A percentile compares a stretch with the other conserved stretches of the same genome.
These are phyloP conservation scores for Pangasianodon gigas DNA, from an alignment of 2,113 vertebrate genomes.

Conservation along the genomic window DNA sequence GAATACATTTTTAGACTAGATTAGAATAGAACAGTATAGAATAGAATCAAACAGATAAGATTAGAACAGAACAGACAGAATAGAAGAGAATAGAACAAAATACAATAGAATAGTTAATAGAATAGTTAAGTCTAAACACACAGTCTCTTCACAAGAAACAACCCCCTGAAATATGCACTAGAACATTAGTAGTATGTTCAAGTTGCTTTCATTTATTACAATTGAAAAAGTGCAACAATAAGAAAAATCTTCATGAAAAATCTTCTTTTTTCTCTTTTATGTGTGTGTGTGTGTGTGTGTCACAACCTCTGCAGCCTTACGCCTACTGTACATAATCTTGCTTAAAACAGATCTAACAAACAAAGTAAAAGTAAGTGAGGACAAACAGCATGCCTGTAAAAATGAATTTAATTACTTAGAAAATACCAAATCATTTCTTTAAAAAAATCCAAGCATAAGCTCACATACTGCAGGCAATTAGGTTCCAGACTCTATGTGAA, in stretches of 20 bases:
- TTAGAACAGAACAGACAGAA: not conserved
- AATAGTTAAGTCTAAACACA: not conserved
- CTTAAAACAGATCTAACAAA: slow-evolving; percentile 3
- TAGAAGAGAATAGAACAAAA: not conserved
- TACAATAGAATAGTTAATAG: not conserved
- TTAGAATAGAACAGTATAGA: too few species aligned
- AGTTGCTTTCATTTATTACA: not conserved
- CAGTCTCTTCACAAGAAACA: not conserved
- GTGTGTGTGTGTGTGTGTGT: slow-evolving; percentile 4
- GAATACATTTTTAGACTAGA: too few species aligned
- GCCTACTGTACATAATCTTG: not conserved
- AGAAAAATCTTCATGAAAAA: too few species aligned
- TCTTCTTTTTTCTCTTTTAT: too few species aligned
- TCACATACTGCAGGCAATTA: slow-evolving; percentile 24
- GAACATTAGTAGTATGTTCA: not conserved
- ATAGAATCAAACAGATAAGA: too few species aligned
- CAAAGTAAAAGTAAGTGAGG: not conserved
- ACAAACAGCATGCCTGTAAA: not conserved
- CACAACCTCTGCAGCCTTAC: not conserved
- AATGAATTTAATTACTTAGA: not conserved
- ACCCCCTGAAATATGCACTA: not conserved
- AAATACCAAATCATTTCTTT: slow-evolving; percentile 18
- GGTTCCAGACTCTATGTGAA: slow-evolving; percentile 32
- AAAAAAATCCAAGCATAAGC: slow-evolving; percentile 17
- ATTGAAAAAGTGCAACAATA: not conserved